phyloP scores from a whole-genome alignment of 1,140 invertebrate genomes.

The Bicyclus anynana region DNA sequence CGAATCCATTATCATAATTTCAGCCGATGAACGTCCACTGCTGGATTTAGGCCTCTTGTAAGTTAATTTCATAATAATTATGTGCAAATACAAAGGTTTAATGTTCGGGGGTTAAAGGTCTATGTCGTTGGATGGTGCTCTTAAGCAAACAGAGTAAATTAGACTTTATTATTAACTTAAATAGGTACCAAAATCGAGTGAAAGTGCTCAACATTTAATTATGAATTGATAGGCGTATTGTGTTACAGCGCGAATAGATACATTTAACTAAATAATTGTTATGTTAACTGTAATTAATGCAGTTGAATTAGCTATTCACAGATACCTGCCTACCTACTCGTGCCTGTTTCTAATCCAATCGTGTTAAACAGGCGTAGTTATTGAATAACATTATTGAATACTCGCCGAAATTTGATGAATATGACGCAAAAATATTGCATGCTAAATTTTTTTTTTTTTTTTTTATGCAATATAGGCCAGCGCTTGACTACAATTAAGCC shows the following conservation, averaged over 20 bases:
- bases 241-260: constrained; percentile 12
- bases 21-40: no score
- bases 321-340: not conserved
- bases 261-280: constrained; percentile 19
- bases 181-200: constrained; percentile 3
- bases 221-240: constrained; percentile 17
- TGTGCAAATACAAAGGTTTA: no score
- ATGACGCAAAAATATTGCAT: no score
- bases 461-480: no score
- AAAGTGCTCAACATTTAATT: not conserved
- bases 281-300: constrained; percentile 17
- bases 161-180: not conserved
- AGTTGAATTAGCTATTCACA: not conserved
- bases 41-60: no score
- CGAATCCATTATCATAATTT: no score
- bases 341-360: not conserved
- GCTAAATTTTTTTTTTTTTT: no score
- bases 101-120: constrained; percentile 18
- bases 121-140: constrained; percentile 15
- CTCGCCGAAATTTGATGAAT: no score
- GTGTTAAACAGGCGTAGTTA: not conserved
- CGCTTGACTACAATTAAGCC: no score
- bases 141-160: constrained; percentile 4
- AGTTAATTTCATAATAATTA: no score
- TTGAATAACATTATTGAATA: no score